These are phyloP conservation scores for Gonioctena quinquepunctata DNA, from an alignment of 1,140 invertebrate species.

Conservation along the genomic window DNA sequence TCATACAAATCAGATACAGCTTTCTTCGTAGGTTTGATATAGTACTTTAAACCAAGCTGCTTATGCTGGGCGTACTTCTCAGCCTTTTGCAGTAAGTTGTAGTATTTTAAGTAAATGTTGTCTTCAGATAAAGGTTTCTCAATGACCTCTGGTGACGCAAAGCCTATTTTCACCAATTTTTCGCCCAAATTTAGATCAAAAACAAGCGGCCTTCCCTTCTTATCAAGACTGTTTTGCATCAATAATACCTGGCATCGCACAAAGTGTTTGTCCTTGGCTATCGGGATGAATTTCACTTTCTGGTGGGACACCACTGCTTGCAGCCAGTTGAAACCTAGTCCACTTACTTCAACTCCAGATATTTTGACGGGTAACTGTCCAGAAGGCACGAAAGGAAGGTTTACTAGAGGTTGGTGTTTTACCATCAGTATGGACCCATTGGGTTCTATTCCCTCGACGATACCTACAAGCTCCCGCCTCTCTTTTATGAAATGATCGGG, in stretches of 20 bases:
- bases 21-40: conserved; percentile 52
- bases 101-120: conserved; percentile 47
- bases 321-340: conserved; percentile 60
- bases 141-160: conserved; percentile 51
- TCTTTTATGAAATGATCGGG: conserved; percentile 58
- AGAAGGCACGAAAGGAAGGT: conserved; percentile 49
- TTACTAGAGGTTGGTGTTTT: conserved; percentile 59
- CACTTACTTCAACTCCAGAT: conserved; percentile 57
- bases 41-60: conserved; percentile 60
- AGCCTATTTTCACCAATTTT: conserved; percentile 58
- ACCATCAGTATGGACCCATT: conserved; percentile 56
- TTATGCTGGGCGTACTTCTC: conserved; percentile 55
- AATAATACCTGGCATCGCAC: conserved; percentile 57
- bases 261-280: conserved; percentile 53
- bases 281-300: conserved; percentile 57
- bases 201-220: conserved; percentile 4
- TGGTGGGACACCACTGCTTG: conserved; percentile 57
- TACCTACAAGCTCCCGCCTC: conserved; percentile 55
- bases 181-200: conserved; percentile 50
- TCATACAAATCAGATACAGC: background rate
- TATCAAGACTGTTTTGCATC: conserved; percentile 45
- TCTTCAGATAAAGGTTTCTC: conserved; percentile 38
- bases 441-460: conserved; percentile 57
- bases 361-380: conserved; percentile 60
- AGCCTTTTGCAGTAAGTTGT: conserved; percentile 50